These are phyloP conservation scores for Papilio helenus DNA, from an alignment of 1,140 invertebrate species.

Conservation along the genomic window DNA sequence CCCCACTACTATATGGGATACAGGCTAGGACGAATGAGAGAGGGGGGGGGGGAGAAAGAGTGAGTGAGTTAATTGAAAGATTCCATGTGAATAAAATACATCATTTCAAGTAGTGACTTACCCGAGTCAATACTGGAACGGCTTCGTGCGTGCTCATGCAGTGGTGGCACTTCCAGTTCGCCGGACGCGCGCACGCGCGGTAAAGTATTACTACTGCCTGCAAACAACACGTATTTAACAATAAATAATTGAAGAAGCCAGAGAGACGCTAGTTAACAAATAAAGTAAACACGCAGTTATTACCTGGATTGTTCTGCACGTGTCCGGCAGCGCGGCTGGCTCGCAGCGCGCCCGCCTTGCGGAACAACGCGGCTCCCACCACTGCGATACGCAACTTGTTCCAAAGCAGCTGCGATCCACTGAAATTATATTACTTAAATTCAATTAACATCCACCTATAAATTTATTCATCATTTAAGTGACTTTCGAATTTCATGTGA, in stretches of 20 bases:
- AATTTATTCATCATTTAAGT: too few relatives aligned
- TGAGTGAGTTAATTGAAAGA: too few relatives aligned
- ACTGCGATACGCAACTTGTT: constrained; percentile 97
- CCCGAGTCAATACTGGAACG: constrained; percentile 79
- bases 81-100: neutral
- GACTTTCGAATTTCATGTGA: too few relatives aligned
- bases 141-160: constrained; percentile 72
- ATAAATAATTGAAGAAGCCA: neutral
- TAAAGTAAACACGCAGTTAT: neutral
- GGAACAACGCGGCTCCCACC: constrained; percentile 93
- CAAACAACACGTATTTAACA: constrained; percentile 9
- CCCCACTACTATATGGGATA: too few relatives aligned
- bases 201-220: constrained; percentile 64
- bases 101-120: constrained; percentile 43
- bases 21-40: too few relatives aligned
- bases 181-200: constrained; percentile 70
- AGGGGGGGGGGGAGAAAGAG: too few relatives aligned
- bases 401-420: constrained; percentile 92
- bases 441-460: neutral
- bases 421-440: constrained; percentile 46
- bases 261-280: neutral
- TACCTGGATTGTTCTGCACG: constrained; percentile 19
- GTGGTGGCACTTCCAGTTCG: constrained; percentile 59
- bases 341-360: constrained; percentile 86
- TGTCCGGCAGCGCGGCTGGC: constrained; percentile 49